phyloP scores from a whole-genome alignment of 2,797 vertebrate species.

The Okamejei kenojei region DNA sequence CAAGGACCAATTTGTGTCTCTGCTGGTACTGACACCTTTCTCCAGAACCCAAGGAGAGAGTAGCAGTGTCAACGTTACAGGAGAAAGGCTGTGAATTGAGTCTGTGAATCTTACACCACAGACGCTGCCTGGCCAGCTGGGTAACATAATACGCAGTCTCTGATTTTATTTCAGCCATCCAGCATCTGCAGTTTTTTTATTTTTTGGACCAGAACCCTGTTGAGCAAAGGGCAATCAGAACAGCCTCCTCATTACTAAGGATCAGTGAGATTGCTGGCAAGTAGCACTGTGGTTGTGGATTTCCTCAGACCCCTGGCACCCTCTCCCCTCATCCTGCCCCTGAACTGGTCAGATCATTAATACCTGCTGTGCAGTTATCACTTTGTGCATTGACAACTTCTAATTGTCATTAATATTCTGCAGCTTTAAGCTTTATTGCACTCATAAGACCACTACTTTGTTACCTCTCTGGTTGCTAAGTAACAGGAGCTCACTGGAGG shows the following conservation, averaged over 20 bases:
- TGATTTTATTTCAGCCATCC: no score
- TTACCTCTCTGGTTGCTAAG: conserved; percentile 13
- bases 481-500: conserved; percentile 15
- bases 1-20: no score
- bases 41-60: no score
- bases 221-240: background rate
- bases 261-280: background rate
- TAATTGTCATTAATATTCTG: background rate
- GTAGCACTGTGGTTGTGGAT: background rate
- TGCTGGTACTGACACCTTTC: no score
- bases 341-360: background rate
- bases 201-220: background rate
- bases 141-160: no score
- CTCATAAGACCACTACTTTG: background rate
- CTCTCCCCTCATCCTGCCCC: background rate
- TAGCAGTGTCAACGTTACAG: no score
- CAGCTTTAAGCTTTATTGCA: background rate
- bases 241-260: background rate
- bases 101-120: no score
- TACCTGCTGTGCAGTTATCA: background rate
- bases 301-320: background rate
- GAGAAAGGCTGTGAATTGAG: no score
- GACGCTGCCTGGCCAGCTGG: no score
- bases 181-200: no score
- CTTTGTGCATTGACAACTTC: background rate